Evolutionary conservation across 2,888 invertebrate species (phyloP), one percentile per base, ranked within the genome.

Genomic region (Bhutanitis thaidina): DNA sequence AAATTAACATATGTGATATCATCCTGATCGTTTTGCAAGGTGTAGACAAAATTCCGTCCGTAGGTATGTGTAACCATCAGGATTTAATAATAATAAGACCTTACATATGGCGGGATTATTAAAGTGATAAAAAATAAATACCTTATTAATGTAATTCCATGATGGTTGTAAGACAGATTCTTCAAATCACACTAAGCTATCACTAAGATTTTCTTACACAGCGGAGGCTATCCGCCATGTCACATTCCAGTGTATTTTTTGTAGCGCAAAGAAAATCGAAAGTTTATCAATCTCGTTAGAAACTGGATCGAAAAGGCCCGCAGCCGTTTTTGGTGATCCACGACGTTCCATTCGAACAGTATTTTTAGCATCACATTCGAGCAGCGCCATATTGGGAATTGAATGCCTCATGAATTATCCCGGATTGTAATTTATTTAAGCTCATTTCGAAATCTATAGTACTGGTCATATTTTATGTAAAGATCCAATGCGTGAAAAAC

Each of bases 351-450:
- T 34, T 34, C 65, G 59, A 60, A 58, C 66, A 59, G 72, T 77
- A 70, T 76, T 79, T 85, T 80, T 69, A 77, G 83, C 80, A 80
- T 85, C 84, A 82, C 84, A 83, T 83, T 80, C 80, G 69, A 77
- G 69, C 61, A 57, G 45, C 52, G 56, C 88, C 87, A 65, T 86
- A 78, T 81, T 74, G 59, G 86, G 87, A 62, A 75, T 72, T 79
- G 78, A 88, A 88, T 87, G 77, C 71, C 79, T 85, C 85, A 87
- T 88, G 87, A 84, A 87, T 86, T 87, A 84, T 81, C 75, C 76
- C 66, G 60, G 64, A 71, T 66, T 66, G 67, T 64, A 65, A 71
- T 71, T 71, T 65, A 67, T 67, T 69, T 40, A 54, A 49, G 54
- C 49, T 15, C 35, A 52, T 43, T 13, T 39, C 52, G 47, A 51